Percentiles rank a stretch among this genome's conserved stretches.
Evolutionary conservation across 2,888 invertebrate species (phyloP).

Genomic region (Seira sanloemensis): DNA sequence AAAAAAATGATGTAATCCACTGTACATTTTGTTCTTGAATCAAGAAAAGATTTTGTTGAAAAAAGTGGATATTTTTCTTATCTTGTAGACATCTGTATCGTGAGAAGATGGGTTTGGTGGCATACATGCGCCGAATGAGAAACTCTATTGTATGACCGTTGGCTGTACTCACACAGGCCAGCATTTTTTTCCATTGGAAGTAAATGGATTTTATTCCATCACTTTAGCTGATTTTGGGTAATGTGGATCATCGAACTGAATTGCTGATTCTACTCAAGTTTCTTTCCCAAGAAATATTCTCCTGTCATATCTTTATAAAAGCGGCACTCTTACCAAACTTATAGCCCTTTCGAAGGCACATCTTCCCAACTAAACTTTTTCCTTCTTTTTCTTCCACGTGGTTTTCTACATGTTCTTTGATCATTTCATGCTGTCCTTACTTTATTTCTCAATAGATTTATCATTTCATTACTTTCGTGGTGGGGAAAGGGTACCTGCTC

Average conservation of each 20-base stretch:
- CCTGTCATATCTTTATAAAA: slow-evolving; percentile 44
- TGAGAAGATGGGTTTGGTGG: not conserved
- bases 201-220: not conserved
- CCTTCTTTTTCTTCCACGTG: slow-evolving; percentile 18
- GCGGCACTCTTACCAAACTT: not conserved
- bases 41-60: not conserved
- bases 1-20: not conserved
- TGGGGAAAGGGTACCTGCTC: not conserved
- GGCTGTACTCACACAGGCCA: not conserved
- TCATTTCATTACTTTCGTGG: not conserved
- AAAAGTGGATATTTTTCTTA: not conserved
- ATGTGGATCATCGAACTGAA: slow-evolving; percentile 43
- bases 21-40: not conserved
- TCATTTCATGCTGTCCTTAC: slow-evolving; percentile 22
- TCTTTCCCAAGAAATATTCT: slow-evolving; percentile 60
- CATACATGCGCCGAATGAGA: not conserved
- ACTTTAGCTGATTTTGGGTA: slow-evolving; percentile 6
- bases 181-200: not conserved
- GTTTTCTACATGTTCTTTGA: slow-evolving; percentile 15
- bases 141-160: not conserved
- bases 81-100: too few species aligned
- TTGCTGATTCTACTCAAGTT: slow-evolving; percentile 69
- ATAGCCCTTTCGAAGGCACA: not conserved
- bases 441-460: not conserved
- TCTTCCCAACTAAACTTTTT: slow-evolving; percentile 19